These are phyloP conservation scores for Cydia fagiglandana DNA, from an alignment of 1,140 invertebrate species.

Conservation along the genomic window DNA sequence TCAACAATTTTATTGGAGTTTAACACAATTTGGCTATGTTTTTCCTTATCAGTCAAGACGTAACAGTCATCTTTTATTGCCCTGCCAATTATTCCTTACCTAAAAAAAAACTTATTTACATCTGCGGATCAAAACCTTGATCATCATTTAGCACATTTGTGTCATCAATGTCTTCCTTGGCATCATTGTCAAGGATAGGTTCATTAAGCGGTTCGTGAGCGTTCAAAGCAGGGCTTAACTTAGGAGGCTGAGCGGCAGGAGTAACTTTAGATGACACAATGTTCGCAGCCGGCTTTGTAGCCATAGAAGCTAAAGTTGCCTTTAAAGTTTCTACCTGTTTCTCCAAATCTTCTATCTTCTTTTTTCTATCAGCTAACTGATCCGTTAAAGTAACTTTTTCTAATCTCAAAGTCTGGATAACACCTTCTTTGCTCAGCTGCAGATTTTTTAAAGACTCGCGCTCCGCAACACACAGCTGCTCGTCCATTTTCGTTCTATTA, in stretches of 20 bases:
- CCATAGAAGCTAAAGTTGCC: constrained; percentile 62
- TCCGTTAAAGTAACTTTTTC: constrained; percentile 64
- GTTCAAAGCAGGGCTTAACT: constrained; percentile 65
- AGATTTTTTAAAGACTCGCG: constrained; percentile 68
- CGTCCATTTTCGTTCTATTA: constrained; percentile 61
- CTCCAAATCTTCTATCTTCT: constrained; percentile 64
- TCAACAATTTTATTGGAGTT: neutral
- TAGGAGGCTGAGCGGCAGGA: constrained; percentile 66
- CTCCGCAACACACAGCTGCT: constrained; percentile 68
- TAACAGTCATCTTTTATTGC: neutral
- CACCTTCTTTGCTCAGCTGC: constrained; percentile 65
- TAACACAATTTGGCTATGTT: neutral
- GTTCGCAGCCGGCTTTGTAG: constrained; percentile 52
- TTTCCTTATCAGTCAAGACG: neutral
- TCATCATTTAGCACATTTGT: constrained; percentile 66
- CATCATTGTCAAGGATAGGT: constrained; percentile 69
- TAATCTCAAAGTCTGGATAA: constrained; percentile 64
- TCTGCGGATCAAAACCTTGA: constrained; percentile 64
- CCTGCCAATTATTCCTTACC: neutral
- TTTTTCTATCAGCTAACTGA: constrained; percentile 62
- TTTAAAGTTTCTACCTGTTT: constrained; percentile 65
- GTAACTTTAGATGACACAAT: constrained; percentile 58
- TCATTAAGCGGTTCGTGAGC: constrained; percentile 63
- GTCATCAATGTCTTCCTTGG: constrained; percentile 72
- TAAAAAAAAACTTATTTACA: constrained; percentile 33